Evolutionary conservation across 2,797 vertebrate species (phyloP).

Genomic region (Perodicticus potto): DNA sequence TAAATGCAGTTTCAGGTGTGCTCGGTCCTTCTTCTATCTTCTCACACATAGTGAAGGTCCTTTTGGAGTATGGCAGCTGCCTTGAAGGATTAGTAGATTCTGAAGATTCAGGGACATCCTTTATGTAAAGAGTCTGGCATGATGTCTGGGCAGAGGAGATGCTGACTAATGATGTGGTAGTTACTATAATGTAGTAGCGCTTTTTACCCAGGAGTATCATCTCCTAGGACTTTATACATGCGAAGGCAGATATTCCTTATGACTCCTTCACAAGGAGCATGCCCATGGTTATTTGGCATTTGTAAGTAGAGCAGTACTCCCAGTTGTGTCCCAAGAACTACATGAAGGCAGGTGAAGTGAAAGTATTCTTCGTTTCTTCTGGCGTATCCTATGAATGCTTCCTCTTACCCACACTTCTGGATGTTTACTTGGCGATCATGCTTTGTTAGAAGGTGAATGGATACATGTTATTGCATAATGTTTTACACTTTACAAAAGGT

Average conservation of each 20-base stretch:
- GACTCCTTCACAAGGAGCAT: not conserved
- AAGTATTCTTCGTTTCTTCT: slow-evolving; percentile 26
- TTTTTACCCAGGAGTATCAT: not conserved
- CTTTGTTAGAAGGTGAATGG: not conserved
- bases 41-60: not conserved
- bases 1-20: not conserved
- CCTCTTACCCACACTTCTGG: not conserved
- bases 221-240: not conserved
- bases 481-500: not conserved
- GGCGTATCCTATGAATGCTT: not conserved
- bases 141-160: not conserved
- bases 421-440: not conserved
- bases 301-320: not conserved
- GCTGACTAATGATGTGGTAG: not conserved
- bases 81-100: not conserved
- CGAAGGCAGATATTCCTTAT: not conserved
- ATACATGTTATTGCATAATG: not conserved
- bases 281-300: not conserved
- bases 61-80: not conserved
- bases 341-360: not conserved
- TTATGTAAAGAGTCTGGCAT: not conserved
- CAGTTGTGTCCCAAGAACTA: not conserved
- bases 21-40: not conserved
- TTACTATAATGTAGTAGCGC: not conserved
- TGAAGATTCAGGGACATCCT: not conserved